phyloP scores from a whole-genome alignment of 2,113 vertebrate genomes.

The Serilophus lunatus region DNA sequence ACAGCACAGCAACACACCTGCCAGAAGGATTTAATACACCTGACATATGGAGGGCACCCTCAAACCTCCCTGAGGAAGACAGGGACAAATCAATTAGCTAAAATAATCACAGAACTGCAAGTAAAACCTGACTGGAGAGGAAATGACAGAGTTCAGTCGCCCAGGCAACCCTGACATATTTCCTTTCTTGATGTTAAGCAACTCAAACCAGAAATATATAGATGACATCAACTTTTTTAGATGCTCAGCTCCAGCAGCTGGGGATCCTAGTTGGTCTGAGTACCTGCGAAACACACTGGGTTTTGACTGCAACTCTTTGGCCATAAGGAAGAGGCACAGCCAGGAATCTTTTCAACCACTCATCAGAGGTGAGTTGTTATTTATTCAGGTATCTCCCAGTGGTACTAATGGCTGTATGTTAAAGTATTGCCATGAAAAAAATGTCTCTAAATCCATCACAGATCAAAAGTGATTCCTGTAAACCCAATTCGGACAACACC shows the following conservation, averaged over 20 bases:
- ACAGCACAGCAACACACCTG: background rate
- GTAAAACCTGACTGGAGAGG: background rate
- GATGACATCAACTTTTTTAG: background rate
- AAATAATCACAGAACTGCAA: background rate
- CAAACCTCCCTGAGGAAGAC: background rate
- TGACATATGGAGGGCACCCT: background rate
- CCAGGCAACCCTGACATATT: constrained; percentile 14
- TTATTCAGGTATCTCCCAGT: background rate
- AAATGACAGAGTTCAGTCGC: constrained; percentile 27
- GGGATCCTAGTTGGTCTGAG: background rate
- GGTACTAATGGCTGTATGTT: background rate
- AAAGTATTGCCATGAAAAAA: background rate
- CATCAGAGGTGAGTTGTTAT: background rate
- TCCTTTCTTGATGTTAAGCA: background rate
- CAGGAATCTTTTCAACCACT: background rate
- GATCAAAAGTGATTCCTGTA: background rate
- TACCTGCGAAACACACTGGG: background rate
- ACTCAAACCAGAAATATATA: background rate
- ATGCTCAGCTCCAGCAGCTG: background rate
- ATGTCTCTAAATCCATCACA: background rate
- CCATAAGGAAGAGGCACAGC: background rate
- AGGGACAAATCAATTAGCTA: background rate
- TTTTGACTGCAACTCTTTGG: background rate
- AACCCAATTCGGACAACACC: background rate
- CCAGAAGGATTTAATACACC: background rate